phyloP scores from a whole-genome alignment of 2,797 vertebrate genomes.

The Arremon aurantiirostris region DNA sequence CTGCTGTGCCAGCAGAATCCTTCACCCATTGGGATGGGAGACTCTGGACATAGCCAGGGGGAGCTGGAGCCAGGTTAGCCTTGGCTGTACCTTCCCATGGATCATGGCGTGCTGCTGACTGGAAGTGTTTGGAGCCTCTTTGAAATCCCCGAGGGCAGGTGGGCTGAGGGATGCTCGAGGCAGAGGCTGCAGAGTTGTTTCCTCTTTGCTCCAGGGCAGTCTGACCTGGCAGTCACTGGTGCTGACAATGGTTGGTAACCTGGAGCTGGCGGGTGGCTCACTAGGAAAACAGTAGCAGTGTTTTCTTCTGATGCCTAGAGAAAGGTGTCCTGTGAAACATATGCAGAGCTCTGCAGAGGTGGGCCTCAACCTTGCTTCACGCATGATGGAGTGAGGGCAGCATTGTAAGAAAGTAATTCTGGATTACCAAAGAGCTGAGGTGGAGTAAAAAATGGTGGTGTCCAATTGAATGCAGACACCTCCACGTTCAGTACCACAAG shows the following conservation, averaged over 20 bases:
- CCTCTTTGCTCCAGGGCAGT: background rate
- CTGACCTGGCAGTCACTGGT: background rate
- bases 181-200: background rate
- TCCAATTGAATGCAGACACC: background rate
- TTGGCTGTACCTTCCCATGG: background rate
- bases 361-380: background rate
- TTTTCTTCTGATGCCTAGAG: background rate
- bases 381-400: background rate
- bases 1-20: background rate
- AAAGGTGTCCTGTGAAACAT: background rate
- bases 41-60: background rate
- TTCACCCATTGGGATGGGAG: background rate
- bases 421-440: background rate
- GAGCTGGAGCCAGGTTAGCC: background rate
- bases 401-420: background rate
- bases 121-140: background rate
- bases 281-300: background rate
- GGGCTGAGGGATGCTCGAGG: background rate
- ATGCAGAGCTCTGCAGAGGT: background rate
- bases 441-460: background rate
- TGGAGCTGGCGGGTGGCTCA: background rate
- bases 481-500: background rate
- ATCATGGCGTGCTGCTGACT: accelerated
- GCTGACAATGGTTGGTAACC: background rate
- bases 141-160: background rate